phyloP scores from a whole-genome alignment of 1,140 invertebrate species.

The Himalopsyche phryganea region DNA sequence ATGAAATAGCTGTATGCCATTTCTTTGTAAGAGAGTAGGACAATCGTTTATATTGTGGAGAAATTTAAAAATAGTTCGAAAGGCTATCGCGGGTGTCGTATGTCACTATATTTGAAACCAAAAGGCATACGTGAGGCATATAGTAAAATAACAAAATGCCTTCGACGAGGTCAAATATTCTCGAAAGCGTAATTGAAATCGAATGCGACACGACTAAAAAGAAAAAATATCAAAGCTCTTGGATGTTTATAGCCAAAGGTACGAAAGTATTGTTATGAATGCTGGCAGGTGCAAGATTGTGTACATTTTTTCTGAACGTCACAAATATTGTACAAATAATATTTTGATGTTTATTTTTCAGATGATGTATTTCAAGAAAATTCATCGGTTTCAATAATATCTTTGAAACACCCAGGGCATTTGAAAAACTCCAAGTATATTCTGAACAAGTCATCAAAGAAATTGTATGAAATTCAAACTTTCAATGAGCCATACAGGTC shows the following conservation, averaged over 20 bases:
- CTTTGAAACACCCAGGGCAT: constrained; percentile 65
- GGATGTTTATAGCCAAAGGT: constrained; percentile 66
- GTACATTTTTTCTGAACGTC: too few species aligned
- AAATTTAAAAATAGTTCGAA: too few species aligned
- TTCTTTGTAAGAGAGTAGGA: too few species aligned
- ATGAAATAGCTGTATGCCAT: too few species aligned
- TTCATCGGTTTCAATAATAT: constrained; percentile 67
- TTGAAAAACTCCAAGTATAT: constrained; percentile 60
- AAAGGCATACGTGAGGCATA: too few species aligned
- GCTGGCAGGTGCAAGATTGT: too few species aligned
- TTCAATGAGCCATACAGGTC: constrained; percentile 65
- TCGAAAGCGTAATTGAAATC: constrained; percentile 4
- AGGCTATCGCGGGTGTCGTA: too few species aligned
- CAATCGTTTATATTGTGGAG: too few species aligned
- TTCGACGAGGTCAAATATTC: background rate
- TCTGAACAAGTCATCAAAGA: constrained; percentile 54
- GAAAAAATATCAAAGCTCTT: constrained; percentile 52
- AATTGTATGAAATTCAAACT: constrained; percentile 63
- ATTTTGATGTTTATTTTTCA: constrained; percentile 32
- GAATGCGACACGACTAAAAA: constrained; percentile 11
- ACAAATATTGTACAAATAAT: too few species aligned
- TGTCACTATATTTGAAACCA: too few species aligned
- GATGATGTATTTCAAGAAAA: constrained; percentile 56
- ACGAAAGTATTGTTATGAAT: too few species aligned
- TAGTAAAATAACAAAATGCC: too few species aligned